phyloP scores from a whole-genome alignment of 2,888 invertebrate species.

The Aleiodes leptofemur region DNA sequence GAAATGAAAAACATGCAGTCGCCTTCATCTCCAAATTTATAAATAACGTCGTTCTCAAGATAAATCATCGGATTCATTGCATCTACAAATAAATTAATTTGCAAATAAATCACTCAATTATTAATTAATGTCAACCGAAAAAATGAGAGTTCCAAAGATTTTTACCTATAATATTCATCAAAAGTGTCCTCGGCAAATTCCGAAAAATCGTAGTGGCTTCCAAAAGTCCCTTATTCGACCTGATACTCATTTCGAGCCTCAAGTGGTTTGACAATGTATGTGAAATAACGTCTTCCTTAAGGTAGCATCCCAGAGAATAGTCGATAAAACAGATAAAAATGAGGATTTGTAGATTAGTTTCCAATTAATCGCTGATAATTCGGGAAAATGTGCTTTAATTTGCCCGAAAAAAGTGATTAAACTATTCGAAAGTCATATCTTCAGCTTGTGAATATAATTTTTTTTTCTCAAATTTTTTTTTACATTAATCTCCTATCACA shows the following conservation, averaged over 20 bases:
- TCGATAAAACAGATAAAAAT: too few species aligned
- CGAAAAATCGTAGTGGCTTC: conserved; percentile 66
- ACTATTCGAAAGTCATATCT: too few species aligned
- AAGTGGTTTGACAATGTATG: conserved; percentile 76
- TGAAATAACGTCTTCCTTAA: conserved; percentile 76
- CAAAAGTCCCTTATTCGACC: conserved; percentile 65
- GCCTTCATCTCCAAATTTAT: conserved; percentile 63
- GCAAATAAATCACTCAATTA: neutral
- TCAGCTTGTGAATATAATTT: too few species aligned
- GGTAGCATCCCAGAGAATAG: too few species aligned
- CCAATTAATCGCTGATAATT: too few species aligned
- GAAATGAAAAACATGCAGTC: conserved; percentile 72
- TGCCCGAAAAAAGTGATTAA: too few species aligned
- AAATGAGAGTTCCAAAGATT: neutral
- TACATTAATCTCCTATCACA: too few species aligned
- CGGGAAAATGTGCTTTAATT: too few species aligned
- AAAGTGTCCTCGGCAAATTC: conserved; percentile 62
- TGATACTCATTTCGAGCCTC: conserved; percentile 67
- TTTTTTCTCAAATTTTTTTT: too few species aligned
- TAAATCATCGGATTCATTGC: conserved; percentile 66
- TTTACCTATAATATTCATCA: conserved; percentile 66
- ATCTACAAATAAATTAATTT: conserved; percentile 47
- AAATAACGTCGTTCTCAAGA: conserved; percentile 68
- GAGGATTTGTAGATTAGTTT: too few species aligned
- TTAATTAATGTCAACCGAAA: neutral